Base-by-base conservation (phyloP, 2,797 vertebrate species). In the Kryptolebias ocellatus region DNA sequence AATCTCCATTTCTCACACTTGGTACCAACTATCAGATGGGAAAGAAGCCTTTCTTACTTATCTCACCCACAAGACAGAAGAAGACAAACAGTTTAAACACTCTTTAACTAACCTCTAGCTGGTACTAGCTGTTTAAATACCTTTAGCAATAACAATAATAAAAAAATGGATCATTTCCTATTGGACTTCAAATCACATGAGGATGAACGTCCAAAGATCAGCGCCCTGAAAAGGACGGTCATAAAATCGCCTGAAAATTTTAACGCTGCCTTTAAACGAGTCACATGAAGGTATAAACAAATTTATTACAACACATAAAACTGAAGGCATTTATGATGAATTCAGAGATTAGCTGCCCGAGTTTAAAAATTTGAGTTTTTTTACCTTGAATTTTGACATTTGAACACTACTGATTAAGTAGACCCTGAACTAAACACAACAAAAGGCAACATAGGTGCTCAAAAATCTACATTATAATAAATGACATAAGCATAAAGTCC, bases 151-250 rank as follows among this genome's bases (percentile, higher is more conserved):
- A 46, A 49, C 9, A 4, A n/a, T 24, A 24, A 24, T 24, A 24
- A 24, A 24, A 24, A 24, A 24, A 34, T 55, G 49, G 44, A 70
- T 47, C 1, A 39, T 47, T 47, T 9, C 8, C n/a, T n/a, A n/a
- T 12, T 18, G 7, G 15, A 5, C 1, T 18, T 18, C 17, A 47
- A 47, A 8, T 79, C 79, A 83, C 80, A 79, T 58, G 66, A 34
- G 67, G 17, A 71, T 17, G 29, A 24, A 18, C 18, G 76, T 86
- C 57, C 86, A 87, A 85, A 87, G 85, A 68, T 82, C 73, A 64
- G 2, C 67, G 51, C 24, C 45, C 46, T 72, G 16, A 42, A 70
- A 75, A 77, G 42, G 42, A 73, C 56, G 7, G 53, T 57, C 52
- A 51, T 83, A 81, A 80, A 80, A 75, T 42, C n/a, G 34, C 46